A percentile compares a stretch with the other conserved stretches of the same genome.
Conservation (phyloP, 2,888 invertebrate species). For the Habroteleia sp. region DNA sequence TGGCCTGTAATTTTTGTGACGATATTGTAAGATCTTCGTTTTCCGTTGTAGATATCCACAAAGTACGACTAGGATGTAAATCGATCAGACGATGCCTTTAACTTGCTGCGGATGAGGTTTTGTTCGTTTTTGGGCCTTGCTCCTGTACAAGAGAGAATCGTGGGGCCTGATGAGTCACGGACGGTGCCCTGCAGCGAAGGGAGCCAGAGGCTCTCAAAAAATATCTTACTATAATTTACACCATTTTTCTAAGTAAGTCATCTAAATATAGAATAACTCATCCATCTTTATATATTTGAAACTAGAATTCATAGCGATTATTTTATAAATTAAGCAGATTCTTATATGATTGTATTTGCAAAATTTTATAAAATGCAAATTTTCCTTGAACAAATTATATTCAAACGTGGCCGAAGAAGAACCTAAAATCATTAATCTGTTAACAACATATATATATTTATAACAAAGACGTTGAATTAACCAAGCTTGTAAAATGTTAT, state of each 20-base stretch:
- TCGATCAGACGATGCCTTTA: constrained; percentile 78
- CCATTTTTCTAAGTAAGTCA: constrained; percentile 7
- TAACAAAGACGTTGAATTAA: too few relatives aligned
- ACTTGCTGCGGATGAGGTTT: constrained; percentile 70
- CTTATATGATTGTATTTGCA: too few relatives aligned
- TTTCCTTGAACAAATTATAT: too few relatives aligned
- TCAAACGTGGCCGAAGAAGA: too few relatives aligned
- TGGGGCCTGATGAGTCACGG: constrained; percentile 81
- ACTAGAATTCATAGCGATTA: too few relatives aligned
- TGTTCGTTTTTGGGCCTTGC: constrained; percentile 76
- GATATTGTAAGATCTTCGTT: constrained; percentile 59
- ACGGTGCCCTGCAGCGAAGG: constrained; percentile 79
- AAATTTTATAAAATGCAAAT: too few relatives aligned
- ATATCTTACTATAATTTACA: constrained; percentile 23
- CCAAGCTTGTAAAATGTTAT: constrained; percentile 19
- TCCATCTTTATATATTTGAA: neutral
- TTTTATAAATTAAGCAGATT: too few relatives aligned
- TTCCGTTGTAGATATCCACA: constrained; percentile 76
- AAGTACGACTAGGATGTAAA: constrained; percentile 78
- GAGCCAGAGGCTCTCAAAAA: constrained; percentile 76
- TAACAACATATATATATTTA: too few relatives aligned
- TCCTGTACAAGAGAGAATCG: constrained; percentile 79
- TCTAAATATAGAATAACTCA: neutral
- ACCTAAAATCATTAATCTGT: too few relatives aligned
- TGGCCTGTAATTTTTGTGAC: constrained; percentile 3